Evolutionary conservation across 2,888 invertebrate genomes (phyloP).

Genomic region (Caenorhabditis virilis): DNA sequence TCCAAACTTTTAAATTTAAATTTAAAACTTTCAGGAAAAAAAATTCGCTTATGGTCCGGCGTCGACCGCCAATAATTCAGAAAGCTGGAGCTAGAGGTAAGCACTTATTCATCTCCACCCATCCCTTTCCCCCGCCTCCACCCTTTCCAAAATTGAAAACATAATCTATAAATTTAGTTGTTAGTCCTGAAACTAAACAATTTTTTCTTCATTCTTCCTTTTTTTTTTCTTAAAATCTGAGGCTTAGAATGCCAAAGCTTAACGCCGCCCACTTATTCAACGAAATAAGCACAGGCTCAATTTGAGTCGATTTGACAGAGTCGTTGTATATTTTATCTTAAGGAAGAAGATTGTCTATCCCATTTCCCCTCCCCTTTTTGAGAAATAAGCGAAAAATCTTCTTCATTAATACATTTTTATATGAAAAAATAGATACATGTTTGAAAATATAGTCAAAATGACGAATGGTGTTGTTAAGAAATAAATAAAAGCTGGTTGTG

Average conservation of each 20-base stretch:
- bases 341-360: too few relatives aligned
- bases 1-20: slow-evolving; percentile 1
- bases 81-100: slow-evolving; percentile 38
- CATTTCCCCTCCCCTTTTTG: too few relatives aligned
- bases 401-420: too few relatives aligned
- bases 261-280: slow-evolving; percentile 38
- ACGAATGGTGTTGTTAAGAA: not conserved
- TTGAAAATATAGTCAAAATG: not conserved
- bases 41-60: slow-evolving; percentile 39
- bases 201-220: slow-evolving; percentile 1
- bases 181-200: not conserved
- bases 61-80: not conserved
- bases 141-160: too few relatives aligned
- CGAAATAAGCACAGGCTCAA: slow-evolving; percentile 16
- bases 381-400: too few relatives aligned
- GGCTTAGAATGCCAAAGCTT: slow-evolving; percentile 23
- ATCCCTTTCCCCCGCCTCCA: too few relatives aligned
- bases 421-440: too few relatives aligned
- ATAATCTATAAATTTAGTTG: too few relatives aligned
- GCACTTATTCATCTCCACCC: too few relatives aligned
- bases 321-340: too few relatives aligned
- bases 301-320: too few relatives aligned
- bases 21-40: slow-evolving; percentile 5
- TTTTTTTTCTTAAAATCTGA: slow-evolving; percentile 1
- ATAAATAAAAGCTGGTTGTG: slow-evolving; percentile 12